Evolutionary conservation across 1,140 invertebrate genomes (phyloP).

Genomic region (Notospermus geniculatus): DNA sequence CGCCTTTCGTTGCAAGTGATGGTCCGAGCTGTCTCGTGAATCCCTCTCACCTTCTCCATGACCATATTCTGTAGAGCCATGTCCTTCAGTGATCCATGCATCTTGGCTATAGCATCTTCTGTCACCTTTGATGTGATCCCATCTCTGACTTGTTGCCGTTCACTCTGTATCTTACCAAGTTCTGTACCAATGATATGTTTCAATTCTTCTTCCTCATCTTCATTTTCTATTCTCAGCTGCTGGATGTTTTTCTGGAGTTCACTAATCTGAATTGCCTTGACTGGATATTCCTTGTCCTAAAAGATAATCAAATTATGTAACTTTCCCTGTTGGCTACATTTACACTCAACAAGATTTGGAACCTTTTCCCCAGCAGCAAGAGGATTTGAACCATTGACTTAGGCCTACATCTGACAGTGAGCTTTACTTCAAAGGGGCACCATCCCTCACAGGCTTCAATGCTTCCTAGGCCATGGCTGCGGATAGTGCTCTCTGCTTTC

Average conservation of each 20-base stretch:
- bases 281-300: constrained; percentile 54
- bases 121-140: constrained; percentile 39
- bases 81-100: constrained; percentile 52
- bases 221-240: constrained; percentile 38
- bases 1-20: no score
- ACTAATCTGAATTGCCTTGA: constrained; percentile 50
- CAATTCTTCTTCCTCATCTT: constrained; percentile 50
- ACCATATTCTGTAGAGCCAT: constrained; percentile 53
- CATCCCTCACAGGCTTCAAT: no score
- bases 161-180: constrained; percentile 45
- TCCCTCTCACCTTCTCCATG: constrained; percentile 44
- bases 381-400: no score
- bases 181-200: constrained; percentile 48
- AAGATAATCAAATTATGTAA: constrained; percentile 14
- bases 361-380: no score
- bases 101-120: constrained; percentile 40
- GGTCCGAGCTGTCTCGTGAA: no score
- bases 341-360: constrained; percentile 1
- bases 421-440: not conserved
- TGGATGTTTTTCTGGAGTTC: constrained; percentile 49
- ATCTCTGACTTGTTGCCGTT: constrained; percentile 28
- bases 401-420: no score
- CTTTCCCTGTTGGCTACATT: not conserved
- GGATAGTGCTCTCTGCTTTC: no score
- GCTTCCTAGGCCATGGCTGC: no score